phyloP scores from a whole-genome alignment of 2,113 vertebrate genomes.

The Accipiter virgatus region DNA sequence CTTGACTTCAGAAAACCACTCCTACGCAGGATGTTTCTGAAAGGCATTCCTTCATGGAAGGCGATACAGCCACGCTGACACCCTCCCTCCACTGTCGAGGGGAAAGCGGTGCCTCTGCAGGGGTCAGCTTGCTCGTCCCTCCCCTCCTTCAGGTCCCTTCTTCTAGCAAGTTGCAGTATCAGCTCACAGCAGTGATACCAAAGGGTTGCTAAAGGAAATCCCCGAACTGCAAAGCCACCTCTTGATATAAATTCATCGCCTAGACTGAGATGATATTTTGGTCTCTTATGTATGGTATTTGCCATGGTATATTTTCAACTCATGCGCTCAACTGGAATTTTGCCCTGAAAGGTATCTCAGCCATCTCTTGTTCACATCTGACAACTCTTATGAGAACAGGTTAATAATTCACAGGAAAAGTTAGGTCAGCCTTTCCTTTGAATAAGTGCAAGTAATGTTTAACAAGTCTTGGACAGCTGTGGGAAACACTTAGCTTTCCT shows the following conservation, averaged over 20 bases:
- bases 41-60: neutral
- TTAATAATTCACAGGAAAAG: neutral
- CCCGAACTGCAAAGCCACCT: neutral
- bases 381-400: neutral
- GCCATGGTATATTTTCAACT: neutral
- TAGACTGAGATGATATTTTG: neutral
- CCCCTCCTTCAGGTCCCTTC: neutral
- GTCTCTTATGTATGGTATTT: neutral
- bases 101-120: neutral
- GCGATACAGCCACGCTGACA: accelerated
- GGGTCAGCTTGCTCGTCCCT: neutral
- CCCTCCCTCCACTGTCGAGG: neutral
- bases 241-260: neutral
- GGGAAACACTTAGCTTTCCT: neutral
- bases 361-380: neutral
- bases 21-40: neutral
- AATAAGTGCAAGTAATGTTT: neutral
- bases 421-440: neutral
- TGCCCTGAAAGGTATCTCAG: neutral
- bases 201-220: neutral
- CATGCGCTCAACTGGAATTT: neutral
- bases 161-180: neutral
- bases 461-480: neutral
- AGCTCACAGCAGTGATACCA: neutral
- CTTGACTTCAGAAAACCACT: neutral